Conservation (phyloP, 2,888 invertebrate genomes). For the Noctua janthe region DNA sequence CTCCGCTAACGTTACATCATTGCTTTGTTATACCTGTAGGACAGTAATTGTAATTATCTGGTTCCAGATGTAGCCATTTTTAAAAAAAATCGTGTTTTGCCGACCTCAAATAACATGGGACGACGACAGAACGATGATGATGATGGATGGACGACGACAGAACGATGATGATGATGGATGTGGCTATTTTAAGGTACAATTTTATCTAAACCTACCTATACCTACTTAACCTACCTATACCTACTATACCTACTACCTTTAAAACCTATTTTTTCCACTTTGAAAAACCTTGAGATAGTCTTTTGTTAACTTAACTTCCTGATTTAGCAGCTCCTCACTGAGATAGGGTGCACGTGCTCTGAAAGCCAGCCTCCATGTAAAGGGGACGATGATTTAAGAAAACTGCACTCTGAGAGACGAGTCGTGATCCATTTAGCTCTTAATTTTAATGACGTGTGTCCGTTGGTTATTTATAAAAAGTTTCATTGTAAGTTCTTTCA, state of each 20-base stretch:
- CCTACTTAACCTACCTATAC: no score
- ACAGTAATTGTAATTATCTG: neutral
- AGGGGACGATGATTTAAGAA: conserved; percentile 60
- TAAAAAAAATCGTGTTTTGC: no score
- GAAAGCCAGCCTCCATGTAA: conserved; percentile 58
- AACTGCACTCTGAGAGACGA: conserved; percentile 40
- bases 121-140: no score
- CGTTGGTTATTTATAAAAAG: neutral
- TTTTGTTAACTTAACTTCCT: neutral
- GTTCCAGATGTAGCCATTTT: neutral
- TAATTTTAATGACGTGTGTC: conserved; percentile 50
- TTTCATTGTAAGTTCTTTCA: neutral
- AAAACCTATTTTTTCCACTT: no score
- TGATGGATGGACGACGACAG: no score
- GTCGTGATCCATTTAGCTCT: conserved; percentile 30
- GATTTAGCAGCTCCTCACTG: conserved; percentile 15
- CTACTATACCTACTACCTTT: no score
- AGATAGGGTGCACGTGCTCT: conserved; percentile 53
- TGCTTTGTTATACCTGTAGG: neutral
- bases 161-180: no score
- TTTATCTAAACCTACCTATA: neutral
- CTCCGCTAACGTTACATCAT: no score
- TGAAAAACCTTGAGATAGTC: no score
- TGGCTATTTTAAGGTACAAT: neutral
- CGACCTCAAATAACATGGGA: no score